Evolutionary conservation across 2,888 invertebrate genomes (phyloP).

Genomic region (Mechanitis messenoides): DNA sequence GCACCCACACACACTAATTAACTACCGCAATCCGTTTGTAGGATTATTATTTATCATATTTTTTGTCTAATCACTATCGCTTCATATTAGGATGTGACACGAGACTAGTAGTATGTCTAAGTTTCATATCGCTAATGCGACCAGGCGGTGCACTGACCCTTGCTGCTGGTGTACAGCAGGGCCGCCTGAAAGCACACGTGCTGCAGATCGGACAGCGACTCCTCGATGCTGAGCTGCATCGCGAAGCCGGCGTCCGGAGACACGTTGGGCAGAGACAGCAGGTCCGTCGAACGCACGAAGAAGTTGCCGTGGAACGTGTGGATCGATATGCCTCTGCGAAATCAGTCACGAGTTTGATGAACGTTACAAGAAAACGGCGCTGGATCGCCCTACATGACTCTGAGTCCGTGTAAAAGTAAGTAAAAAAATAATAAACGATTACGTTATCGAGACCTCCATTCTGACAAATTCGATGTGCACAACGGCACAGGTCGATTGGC

Average conservation of each 20-base stretch:
- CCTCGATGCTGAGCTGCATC: conserved; percentile 98
- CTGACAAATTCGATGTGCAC: no score
- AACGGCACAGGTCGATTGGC: background rate
- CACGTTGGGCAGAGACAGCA: conserved; percentile 96
- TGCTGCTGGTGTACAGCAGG: conserved; percentile 90
- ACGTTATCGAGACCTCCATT: background rate
- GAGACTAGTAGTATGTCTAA: no score
- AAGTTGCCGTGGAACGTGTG: conserved; percentile 99
- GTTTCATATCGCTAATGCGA: no score
- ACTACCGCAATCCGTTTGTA: background rate
- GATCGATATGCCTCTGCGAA: conserved; percentile 87
- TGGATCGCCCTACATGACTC: no score
- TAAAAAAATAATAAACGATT: background rate
- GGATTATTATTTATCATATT: no score
- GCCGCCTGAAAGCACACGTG: conserved; percentile 98
- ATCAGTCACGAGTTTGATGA: no score
- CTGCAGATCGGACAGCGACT: conserved; percentile 89
- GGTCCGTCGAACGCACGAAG: conserved; percentile 98
- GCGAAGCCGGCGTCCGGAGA: conserved; percentile 99
- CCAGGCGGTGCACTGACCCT: conserved; percentile 43
- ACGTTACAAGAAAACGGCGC: no score
- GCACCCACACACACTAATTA: background rate
- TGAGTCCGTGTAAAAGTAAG: background rate
- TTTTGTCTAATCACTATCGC: no score
- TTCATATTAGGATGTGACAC: no score